Evolutionary conservation across 2,888 invertebrate genomes (phyloP).

Genomic region (Acheta domesticus): DNA sequence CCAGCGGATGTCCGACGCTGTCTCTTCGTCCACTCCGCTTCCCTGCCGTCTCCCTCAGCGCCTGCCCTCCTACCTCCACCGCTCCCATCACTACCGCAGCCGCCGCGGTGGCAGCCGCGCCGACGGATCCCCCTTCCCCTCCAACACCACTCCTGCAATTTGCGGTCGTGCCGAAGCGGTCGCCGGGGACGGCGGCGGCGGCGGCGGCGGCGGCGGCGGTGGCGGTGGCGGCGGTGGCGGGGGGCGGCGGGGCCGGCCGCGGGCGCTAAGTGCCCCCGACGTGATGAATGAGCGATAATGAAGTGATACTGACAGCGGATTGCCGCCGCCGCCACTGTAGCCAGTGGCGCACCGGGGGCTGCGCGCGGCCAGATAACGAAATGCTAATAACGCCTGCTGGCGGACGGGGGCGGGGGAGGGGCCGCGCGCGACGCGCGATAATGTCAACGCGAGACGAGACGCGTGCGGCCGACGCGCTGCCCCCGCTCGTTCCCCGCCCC

Average conservation of each 20-base stretch:
- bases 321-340: background rate
- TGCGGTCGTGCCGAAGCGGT: background rate
- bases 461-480: background rate
- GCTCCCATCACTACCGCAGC: no score
- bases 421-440: background rate
- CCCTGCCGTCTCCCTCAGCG: no score
- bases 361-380: background rate
- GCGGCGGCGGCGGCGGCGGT: background rate
- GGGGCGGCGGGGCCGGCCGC: background rate
- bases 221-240: background rate
- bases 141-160: background rate
- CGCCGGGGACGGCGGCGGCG: background rate
- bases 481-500: background rate
- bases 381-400: background rate
- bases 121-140: background rate
- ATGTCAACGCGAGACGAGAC: background rate
- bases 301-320: background rate
- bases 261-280: constrained; percentile 18
- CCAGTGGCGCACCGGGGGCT: background rate
- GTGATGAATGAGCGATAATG: constrained; percentile 10
- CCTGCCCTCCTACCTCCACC: no score
- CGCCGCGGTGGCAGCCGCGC: no score
- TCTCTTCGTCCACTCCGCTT: no score
- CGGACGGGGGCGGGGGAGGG: background rate
- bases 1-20: no score